A percentile compares a stretch with the other conserved stretches of the same genome.
Evolutionary conservation across 2,888 invertebrate genomes (phyloP).

Genomic region (Epistrophe eligans): DNA sequence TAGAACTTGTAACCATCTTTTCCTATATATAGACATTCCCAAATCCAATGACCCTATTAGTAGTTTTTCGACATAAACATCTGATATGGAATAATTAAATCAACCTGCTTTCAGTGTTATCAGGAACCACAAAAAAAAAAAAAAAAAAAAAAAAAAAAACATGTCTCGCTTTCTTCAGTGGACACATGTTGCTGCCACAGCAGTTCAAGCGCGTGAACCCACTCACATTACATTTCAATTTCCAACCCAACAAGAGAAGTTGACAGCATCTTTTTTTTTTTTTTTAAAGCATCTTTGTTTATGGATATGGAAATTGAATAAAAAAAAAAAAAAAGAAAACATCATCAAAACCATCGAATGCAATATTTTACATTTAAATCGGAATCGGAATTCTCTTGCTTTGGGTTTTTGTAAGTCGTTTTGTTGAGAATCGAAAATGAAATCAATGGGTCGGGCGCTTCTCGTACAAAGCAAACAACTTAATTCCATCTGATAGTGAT

Average conservation of each 20-base stretch:
- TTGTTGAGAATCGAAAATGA: slow-evolving; percentile 68
- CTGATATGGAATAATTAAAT: slow-evolving; percentile 32
- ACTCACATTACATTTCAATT: slow-evolving; percentile 71
- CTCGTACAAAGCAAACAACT: slow-evolving; percentile 74
- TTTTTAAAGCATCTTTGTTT: slow-evolving; percentile 59
- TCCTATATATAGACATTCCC: background rate
- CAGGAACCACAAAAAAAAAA: background rate
- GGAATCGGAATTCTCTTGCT: slow-evolving; percentile 35
- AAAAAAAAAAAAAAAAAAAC: slow-evolving; percentile 29
- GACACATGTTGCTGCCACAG: slow-evolving; percentile 60
- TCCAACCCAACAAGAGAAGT: slow-evolving; percentile 32
- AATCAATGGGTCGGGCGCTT: slow-evolving; percentile 75
- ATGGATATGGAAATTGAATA: slow-evolving; percentile 73
- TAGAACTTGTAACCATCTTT: background rate
- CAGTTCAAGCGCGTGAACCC: slow-evolving; percentile 58
- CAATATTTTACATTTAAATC: slow-evolving; percentile 75
- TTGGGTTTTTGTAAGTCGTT: slow-evolving; percentile 40
- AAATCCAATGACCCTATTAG: slow-evolving; percentile 18
- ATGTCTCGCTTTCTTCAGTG: slow-evolving; percentile 44
- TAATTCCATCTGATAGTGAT: slow-evolving; percentile 72
- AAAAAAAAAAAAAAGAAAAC: slow-evolving; percentile 19
- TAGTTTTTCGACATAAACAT: slow-evolving; percentile 28
- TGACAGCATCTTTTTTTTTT: slow-evolving; percentile 41
- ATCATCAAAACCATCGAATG: slow-evolving; percentile 51
- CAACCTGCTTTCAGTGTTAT: slow-evolving; percentile 43